Conservation (phyloP, 2,888 invertebrate genomes). For the Drosophila atripex region DNA sequence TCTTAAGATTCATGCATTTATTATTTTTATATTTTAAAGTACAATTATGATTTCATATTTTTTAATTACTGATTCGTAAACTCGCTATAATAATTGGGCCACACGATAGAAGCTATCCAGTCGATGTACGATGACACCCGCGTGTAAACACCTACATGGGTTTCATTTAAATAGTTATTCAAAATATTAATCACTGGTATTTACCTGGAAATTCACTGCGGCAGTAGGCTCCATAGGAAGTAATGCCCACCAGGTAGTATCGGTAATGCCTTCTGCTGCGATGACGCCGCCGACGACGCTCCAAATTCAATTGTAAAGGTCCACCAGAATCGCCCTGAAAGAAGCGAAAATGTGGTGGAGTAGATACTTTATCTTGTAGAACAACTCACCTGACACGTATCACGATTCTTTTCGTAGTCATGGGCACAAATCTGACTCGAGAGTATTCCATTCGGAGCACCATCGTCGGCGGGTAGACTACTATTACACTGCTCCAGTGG, state of each 20-base stretch:
- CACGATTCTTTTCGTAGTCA: slow-evolving; percentile 69
- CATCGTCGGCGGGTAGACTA: slow-evolving; percentile 57
- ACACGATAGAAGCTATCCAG: slow-evolving; percentile 80
- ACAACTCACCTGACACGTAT: slow-evolving; percentile 74
- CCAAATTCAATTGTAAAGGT: slow-evolving; percentile 74
- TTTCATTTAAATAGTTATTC: not conserved
- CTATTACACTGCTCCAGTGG: slow-evolving; percentile 62
- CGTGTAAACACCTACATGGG: slow-evolving; percentile 64
- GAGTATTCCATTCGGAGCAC: slow-evolving; percentile 66
- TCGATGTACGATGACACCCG: slow-evolving; percentile 74
- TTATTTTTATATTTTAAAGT: not conserved
- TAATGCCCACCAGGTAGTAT: slow-evolving; percentile 78
- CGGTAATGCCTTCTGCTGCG: slow-evolving; percentile 53
- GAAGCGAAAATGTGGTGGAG: too few species aligned
- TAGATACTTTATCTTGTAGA: not conserved
- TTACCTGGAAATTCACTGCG: slow-evolving; percentile 68
- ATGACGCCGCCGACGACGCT: slow-evolving; percentile 46
- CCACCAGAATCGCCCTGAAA: slow-evolving; percentile 79
- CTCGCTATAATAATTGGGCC: slow-evolving; percentile 62
- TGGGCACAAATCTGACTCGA: slow-evolving; percentile 78
- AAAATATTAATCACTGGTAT: not conserved
- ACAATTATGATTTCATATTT: not conserved
- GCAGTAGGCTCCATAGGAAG: slow-evolving; percentile 79
- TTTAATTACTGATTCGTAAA: slow-evolving; percentile 19
- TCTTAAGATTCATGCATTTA: not conserved